Base-by-base conservation (phyloP, 2,113 vertebrate species). In the Leptobrachium leishanense region DNA sequence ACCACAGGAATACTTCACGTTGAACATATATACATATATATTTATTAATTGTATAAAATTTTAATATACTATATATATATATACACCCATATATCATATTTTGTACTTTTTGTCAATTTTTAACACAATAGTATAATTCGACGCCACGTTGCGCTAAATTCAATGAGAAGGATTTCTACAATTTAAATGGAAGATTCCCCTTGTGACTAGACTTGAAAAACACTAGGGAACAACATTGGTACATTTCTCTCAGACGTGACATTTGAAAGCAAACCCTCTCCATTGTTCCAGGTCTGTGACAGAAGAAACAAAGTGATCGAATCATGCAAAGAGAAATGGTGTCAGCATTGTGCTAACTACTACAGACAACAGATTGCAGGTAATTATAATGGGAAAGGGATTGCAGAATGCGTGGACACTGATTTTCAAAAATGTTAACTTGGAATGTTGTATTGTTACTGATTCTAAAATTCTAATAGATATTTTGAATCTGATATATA, bases 321-420 rank as follows among this genome's bases (percentile, higher is more conserved):
- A 66, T 42, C 10, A 43, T 13, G n/a, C 55, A 68, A 72, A 71
- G 46, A 54, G 53, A 55, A 44, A 55, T 65, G 57, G 44, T 79
- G 59, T 53, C 68, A 79, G 46, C 77, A 66, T 72, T 67, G 46
- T 73, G 11, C 64, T 13, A 68, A 64, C 55, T 59, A 64, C 62
- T 31, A 64, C 62, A 64, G 62, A 39, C 62, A 64, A 64, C 62
- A 57, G 12, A 13, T 6, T 40, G n/a, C 53, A 80, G 77, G 77
- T 80, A 74, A 74, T 80, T 80, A 59, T 74, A 65, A 15, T 46
- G 72, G 65, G 70, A 66, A 13, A 63, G 73, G 82, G 77, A 76
- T 0, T 6, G 42, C 15, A 54, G 31, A 41, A n/a, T 66, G 39
- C 20, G 15, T 55, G 44, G 10, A 68, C 13, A 50, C 8, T 50